Conservation (phyloP, 1,140 invertebrate genomes). For the Helicoverpa armigera region DNA sequence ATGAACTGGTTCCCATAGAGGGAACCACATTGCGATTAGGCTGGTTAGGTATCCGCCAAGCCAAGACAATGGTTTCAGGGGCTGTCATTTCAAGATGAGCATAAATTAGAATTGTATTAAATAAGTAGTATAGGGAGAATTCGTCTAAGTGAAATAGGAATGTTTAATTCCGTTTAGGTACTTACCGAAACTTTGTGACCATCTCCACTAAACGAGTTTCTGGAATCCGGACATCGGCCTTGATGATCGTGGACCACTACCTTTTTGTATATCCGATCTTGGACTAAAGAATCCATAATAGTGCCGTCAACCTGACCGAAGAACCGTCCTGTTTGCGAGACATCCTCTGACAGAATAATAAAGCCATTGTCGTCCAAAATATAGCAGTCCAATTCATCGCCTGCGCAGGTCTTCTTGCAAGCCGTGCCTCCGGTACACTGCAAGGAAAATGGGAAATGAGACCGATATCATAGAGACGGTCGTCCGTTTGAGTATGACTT, state of each 20-base stretch:
- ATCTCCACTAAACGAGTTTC: conserved; percentile 90
- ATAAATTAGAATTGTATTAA: too few species aligned
- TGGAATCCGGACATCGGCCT: conserved; percentile 93
- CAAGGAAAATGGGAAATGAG: conserved; percentile 2
- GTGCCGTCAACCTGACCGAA: conserved; percentile 98
- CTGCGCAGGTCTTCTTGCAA: conserved; percentile 94
- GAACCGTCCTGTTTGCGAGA: conserved; percentile 94
- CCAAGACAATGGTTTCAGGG: conserved; percentile 85
- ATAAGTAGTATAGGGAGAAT: too few species aligned
- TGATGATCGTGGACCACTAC: conserved; percentile 96
- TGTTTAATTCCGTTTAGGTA: too few species aligned
- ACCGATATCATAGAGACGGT: background rate
- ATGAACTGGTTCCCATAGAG: conserved; percentile 74
- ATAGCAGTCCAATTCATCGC: conserved; percentile 95
- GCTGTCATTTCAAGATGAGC: too few species aligned
- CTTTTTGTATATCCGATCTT: conserved; percentile 95
- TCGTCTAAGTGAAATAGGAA: too few species aligned
- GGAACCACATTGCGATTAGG: conserved; percentile 80
- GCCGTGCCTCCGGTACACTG: conserved; percentile 90
- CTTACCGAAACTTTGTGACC: conserved; percentile 82
- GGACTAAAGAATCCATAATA: conserved; percentile 97
- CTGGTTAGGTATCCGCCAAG: conserved; percentile 82
- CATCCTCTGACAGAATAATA: conserved; percentile 95
- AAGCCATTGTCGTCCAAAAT: conserved; percentile 97
- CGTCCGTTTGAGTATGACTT: conserved; percentile 68